These are phyloP conservation scores for Tenrec ecaudatus DNA, from an alignment of 2,113 vertebrate species.

Conservation along the genomic window DNA sequence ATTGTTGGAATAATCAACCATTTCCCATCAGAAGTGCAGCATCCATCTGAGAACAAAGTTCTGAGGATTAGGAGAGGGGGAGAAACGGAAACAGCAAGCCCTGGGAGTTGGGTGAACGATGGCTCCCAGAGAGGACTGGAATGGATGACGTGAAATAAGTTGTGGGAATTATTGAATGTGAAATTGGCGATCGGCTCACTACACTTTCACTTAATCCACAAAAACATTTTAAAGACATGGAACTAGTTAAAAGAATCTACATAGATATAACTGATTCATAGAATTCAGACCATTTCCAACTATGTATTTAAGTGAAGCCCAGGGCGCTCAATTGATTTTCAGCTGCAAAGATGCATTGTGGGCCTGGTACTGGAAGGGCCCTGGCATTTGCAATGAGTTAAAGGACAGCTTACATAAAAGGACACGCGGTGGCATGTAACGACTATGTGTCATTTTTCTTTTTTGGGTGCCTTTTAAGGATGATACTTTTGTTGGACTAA, in stretches of 20 bases:
- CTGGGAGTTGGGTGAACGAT: no score
- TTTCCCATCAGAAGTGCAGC: no score
- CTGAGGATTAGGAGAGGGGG: no score
- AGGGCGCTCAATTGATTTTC: neutral
- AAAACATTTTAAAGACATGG: neutral
- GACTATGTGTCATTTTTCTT: neutral
- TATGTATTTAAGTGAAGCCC: neutral
- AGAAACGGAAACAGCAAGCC: no score
- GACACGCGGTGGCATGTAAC: fast-evolving
- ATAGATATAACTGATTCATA: neutral
- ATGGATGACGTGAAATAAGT: no score
- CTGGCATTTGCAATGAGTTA: neutral
- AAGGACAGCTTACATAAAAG: neutral
- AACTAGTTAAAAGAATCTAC: neutral
- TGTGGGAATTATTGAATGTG: no score
- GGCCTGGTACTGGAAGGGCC: neutral
- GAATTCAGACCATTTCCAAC: neutral
- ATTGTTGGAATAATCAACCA: no score
- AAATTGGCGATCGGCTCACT: no score
- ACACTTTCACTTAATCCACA: no score
- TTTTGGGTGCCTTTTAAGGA: neutral
- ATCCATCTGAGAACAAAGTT: no score
- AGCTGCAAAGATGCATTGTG: neutral
- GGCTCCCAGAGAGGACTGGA: no score
- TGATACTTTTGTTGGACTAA: neutral